A percentile compares a stretch with the other conserved stretches of the same genome.
phyloP scores from a whole-genome alignment of 1,140 invertebrate species.

The Aethina tumida region DNA sequence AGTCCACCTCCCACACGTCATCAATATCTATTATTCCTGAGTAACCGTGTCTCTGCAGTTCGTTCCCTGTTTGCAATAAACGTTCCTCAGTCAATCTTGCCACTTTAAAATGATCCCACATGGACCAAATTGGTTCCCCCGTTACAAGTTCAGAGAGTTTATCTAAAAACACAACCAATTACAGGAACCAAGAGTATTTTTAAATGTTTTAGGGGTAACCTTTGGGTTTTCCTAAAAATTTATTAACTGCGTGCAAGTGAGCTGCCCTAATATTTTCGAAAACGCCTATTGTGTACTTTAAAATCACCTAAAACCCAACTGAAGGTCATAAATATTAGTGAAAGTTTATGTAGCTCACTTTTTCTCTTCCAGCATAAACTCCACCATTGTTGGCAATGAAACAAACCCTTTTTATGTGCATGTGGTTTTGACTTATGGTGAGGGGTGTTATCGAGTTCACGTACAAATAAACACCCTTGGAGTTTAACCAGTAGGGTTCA shows the following conservation, averaged over 20 bases:
- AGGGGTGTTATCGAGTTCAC: conserved; percentile 53
- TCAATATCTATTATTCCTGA: conserved; percentile 83
- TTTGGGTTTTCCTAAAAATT: conserved; percentile 48
- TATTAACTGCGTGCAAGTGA: conserved; percentile 50
- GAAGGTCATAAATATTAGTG: no score
- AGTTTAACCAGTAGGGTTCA: conserved; percentile 69
- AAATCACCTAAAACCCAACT: conserved; percentile 20
- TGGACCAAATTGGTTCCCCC: conserved; percentile 78
- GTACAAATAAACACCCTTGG: conserved; percentile 52
- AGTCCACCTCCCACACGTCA: conserved; percentile 76
- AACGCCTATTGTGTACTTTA: conserved; percentile 53
- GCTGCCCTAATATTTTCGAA: conserved; percentile 48
- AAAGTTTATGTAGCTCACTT: no score
- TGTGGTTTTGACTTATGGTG: conserved; percentile 61
- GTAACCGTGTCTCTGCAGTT: conserved; percentile 60
- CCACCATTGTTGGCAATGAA: conserved; percentile 16
- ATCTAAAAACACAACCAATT: no score
- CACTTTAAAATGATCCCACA: conserved; percentile 72
- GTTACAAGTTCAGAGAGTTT: conserved; percentile 65
- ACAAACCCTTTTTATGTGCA: conserved; percentile 38
- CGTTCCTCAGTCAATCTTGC: conserved; percentile 56
- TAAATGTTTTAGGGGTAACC: no score
- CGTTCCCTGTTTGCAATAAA: conserved; percentile 59
- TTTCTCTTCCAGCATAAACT: conserved; percentile 16
- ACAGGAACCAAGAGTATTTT: no score